A percentile compares a stretch with the other conserved stretches of the same genome.
Conservation (phyloP, 2,113 vertebrate species). For the Fregata magnificens region DNA sequence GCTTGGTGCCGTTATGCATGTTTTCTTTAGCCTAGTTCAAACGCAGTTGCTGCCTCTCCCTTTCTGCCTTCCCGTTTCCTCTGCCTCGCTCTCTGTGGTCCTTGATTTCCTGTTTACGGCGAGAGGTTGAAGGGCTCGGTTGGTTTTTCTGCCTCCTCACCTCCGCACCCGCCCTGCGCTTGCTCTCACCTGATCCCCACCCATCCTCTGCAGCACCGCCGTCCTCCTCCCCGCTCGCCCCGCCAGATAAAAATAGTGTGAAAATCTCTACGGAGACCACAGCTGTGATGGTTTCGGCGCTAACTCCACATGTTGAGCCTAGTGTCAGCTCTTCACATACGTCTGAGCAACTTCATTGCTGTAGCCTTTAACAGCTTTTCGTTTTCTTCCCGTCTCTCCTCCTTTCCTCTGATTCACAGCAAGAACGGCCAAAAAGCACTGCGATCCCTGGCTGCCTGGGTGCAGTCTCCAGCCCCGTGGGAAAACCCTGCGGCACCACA, state of each 20-base stretch:
- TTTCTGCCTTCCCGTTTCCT: not conserved
- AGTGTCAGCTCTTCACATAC: accelerated
- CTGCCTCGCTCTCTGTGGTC: not conserved
- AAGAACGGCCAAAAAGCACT: not conserved
- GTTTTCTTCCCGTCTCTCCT: not conserved
- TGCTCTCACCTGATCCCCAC: not conserved
- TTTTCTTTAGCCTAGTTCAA: not conserved
- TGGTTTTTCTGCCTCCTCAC: not conserved
- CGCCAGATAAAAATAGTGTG: accelerated
- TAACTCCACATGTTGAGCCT: not conserved
- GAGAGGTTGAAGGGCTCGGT: not conserved
- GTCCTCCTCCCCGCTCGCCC: not conserved
- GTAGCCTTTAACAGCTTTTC: not conserved
- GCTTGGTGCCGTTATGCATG: accelerated
- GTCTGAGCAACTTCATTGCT: not conserved
- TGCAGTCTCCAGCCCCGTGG: not conserved
- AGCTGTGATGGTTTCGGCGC: not conserved
- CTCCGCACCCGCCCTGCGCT: not conserved
- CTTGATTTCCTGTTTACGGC: not conserved
- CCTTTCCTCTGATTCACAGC: not conserved
- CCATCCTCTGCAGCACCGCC: not conserved
- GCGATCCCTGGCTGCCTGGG: not conserved
- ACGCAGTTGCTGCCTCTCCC: not conserved
- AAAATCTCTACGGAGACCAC: not conserved
- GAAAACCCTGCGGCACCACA: not conserved